phyloP scores from a whole-genome alignment of 2,113 vertebrate genomes.

The Prionailurus bengalensis region DNA sequence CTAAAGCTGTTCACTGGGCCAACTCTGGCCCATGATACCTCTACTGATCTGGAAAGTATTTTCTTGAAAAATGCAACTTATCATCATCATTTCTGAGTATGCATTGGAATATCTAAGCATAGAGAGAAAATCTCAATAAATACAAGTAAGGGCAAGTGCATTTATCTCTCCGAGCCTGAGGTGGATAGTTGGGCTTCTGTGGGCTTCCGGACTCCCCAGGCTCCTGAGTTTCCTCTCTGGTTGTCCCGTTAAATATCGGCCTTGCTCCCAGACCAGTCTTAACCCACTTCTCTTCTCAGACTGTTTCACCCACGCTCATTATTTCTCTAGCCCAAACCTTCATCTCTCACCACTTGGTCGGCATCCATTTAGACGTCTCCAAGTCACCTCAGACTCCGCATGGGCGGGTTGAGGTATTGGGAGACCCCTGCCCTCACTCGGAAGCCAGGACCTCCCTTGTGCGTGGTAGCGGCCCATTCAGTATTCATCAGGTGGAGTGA shows the following conservation, averaged over 20 bases:
- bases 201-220: background rate
- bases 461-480: background rate
- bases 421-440: background rate
- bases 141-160: background rate
- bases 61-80: background rate
- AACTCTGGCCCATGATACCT: background rate
- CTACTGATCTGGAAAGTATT: background rate
- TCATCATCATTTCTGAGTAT: background rate
- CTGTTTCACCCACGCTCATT: fast-evolving
- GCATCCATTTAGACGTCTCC: background rate
- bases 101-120: background rate
- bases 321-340: background rate
- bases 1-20: background rate
- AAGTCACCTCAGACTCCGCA: background rate
- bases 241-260: background rate
- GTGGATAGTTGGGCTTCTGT: background rate
- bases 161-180: background rate
- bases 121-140: slow-evolving; percentile 3
- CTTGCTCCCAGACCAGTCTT: background rate
- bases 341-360: too few species aligned
- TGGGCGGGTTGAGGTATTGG: fast-evolving
- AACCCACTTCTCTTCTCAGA: background rate
- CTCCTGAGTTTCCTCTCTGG: background rate
- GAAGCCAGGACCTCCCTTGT: background rate
- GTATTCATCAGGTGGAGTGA: background rate